Evolutionary conservation across 2,113 vertebrate genomes (phyloP).

Genomic region (Gallinago media): DNA sequence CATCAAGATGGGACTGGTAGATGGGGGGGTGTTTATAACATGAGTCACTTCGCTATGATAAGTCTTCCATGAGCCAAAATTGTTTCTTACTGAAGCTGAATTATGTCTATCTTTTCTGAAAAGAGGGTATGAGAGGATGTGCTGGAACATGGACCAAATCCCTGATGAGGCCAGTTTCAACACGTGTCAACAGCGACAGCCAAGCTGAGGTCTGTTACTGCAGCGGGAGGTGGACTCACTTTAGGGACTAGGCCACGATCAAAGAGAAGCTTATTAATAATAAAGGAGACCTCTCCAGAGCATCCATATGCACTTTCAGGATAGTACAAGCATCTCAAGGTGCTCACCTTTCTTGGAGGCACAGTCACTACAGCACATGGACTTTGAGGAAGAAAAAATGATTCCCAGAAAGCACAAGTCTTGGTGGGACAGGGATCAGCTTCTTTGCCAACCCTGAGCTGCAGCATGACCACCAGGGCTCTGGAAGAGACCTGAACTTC

Average conservation of each 20-base stretch:
- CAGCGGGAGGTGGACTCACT: background rate
- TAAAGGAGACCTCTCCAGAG: background rate
- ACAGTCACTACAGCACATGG: background rate
- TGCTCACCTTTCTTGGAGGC: background rate
- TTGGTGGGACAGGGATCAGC: background rate
- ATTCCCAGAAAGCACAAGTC: background rate
- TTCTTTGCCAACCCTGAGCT: background rate
- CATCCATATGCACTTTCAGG: background rate
- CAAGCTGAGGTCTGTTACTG: background rate
- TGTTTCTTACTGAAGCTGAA: background rate
- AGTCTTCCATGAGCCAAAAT: background rate
- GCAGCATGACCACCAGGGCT: background rate
- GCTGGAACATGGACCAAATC: background rate
- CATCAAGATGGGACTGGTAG: background rate
- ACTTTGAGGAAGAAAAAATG: background rate
- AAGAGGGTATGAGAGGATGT: background rate
- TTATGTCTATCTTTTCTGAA: background rate
- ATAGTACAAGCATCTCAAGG: background rate
- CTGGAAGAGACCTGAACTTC: background rate
- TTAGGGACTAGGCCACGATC: background rate
- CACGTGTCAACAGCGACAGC: fast-evolving
- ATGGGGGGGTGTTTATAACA: background rate
- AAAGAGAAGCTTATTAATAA: background rate
- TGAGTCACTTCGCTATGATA: fast-evolving
- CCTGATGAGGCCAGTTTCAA: background rate